Conservation (phyloP, 2,797 vertebrate genomes). For the Halcyon leucocephala region DNA sequence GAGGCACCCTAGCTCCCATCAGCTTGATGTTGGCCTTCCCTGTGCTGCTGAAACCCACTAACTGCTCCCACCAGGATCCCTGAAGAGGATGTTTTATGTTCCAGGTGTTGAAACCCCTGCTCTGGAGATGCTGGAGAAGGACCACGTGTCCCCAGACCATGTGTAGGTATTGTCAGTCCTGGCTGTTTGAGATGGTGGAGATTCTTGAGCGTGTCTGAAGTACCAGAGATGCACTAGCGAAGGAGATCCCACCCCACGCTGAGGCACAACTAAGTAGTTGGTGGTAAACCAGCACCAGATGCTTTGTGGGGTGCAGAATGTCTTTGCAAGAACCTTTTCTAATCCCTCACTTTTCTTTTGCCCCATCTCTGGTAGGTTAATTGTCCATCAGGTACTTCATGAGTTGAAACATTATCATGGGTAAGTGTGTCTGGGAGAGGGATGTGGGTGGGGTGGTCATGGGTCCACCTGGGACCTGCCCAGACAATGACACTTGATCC, state of each 20-base stretch:
- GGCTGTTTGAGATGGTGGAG: background rate
- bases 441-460: background rate
- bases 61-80: background rate
- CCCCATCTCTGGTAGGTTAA: constrained; percentile 81
- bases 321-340: background rate
- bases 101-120: constrained; percentile 69
- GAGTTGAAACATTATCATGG: constrained; percentile 94
- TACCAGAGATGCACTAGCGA: background rate
- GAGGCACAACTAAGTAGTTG: background rate
- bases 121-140: constrained; percentile 75
- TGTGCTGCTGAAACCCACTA: background rate
- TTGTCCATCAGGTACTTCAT: constrained; percentile 94
- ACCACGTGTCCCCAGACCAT: constrained; percentile 74
- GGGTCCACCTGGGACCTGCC: background rate
- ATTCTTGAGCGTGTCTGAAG: background rate
- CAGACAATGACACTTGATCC: background rate
- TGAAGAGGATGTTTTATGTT: constrained; percentile 78
- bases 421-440: constrained; percentile 79
- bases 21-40: background rate
- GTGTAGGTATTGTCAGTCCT: constrained; percentile 79
- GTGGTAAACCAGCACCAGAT: background rate
- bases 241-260: background rate
- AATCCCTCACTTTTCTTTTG: background rate
- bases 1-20: background rate
- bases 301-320: background rate